Percentiles rank a stretch among this genome's conserved stretches.
phyloP scores from a whole-genome alignment of 2,113 vertebrate species.

The Phalacrocorax carbo region DNA sequence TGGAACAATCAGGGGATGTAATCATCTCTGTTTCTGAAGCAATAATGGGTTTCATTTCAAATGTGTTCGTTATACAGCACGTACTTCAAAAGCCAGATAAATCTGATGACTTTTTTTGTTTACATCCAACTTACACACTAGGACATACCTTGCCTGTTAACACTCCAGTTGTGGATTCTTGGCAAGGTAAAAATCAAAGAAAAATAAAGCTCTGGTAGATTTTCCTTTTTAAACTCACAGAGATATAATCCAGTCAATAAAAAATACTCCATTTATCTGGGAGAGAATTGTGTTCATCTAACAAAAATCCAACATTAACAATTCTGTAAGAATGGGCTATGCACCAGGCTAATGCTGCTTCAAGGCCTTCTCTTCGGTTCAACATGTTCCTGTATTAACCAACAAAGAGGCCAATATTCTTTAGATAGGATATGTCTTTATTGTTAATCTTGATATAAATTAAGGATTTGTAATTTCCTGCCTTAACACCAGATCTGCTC shows the following conservation, averaged over 20 bases:
- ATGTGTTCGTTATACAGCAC: background rate
- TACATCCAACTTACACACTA: background rate
- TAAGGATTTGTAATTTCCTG: background rate
- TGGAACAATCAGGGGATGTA: background rate
- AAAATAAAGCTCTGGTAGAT: background rate
- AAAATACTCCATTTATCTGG: background rate
- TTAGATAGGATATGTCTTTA: background rate
- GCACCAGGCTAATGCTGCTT: background rate
- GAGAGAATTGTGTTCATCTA: background rate
- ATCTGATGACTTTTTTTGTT: constrained; percentile 1
- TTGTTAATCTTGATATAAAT: background rate
- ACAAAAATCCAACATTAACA: background rate
- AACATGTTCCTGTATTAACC: background rate
- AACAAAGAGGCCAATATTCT: background rate
- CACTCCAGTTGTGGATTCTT: background rate
- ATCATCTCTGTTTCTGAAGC: constrained; percentile 6
- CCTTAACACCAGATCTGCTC: background rate
- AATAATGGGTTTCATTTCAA: constrained; percentile 27
- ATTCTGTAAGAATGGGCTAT: background rate
- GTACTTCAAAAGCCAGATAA: background rate
- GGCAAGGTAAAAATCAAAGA: background rate
- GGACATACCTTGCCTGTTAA: background rate
- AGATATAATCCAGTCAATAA: background rate
- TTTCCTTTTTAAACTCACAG: background rate
- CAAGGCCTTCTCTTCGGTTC: background rate